Evolutionary conservation across 1,140 invertebrate genomes (phyloP), one percentile per base, ranked within the genome.

Genomic region (Nymphalis io): DNA sequence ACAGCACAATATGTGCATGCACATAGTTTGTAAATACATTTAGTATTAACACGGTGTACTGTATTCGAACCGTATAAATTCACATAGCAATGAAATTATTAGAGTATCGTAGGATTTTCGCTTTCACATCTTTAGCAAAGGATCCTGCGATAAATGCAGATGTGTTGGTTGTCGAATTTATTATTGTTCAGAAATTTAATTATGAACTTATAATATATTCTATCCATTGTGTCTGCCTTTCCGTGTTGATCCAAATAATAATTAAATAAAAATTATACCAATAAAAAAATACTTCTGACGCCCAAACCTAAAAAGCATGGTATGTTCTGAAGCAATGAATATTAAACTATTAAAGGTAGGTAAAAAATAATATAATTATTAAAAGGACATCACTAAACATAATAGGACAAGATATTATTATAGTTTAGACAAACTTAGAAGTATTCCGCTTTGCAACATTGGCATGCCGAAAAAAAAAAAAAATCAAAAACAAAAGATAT

Each of bases 1-100:
- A 76, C 85, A 68, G 85, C 86, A 89, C 87, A 83, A 75, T 78
- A 84, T 84, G 85, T 85, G 88, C 87, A 91, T 91, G 89, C 81
- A 79, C 64, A 70, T 70, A 70, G 63, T 63, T 74, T 68, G 55
- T 68, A 73, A 60, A 60, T 62, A 66, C 23, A 67, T 60, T 66
- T 66, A 48, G 60, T 53, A 55, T 39, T 61, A 67, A 67, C 53
- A 68, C 60, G 46, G 39, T 42, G 40, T 60, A 40, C 63, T 60
- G 63, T 38, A 62, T 21, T 44, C 63, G 61, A 67, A 63, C 33
- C 48, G 63, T 74, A 71, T 68, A 64, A 38, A 46, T 63, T 40
- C 23, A 33, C 51, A 62, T 71, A 72, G 64, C 42, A 27, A 42
- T 64, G 27, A 70, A 15, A 61, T 53, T 62, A 42, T 64, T 69